Evolutionary conservation across 2,797 vertebrate genomes (phyloP), one percentile per base, ranked within the genome.

Genomic region (Hylomyscus alleni): DNA sequence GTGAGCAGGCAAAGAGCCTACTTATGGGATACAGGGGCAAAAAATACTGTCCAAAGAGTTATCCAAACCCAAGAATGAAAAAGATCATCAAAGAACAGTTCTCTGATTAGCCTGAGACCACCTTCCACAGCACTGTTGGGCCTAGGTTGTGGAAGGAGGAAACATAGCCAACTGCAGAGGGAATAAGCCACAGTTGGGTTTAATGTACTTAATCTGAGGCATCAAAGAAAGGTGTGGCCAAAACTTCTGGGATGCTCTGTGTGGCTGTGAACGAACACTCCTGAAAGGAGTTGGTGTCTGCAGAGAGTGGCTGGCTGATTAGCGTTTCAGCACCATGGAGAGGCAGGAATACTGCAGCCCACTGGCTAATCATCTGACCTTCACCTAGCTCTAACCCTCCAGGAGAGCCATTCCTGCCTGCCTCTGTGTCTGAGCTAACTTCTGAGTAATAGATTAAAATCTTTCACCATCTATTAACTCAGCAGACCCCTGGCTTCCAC

Each of bases 301-400:
- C 75, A 31, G 44, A 34, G 8, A 9, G 31, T 12, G 47, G 15
- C 14, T 31, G 73, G 22, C 44, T 31, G 26, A 24, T 75, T 13
- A 75, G 37, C 44, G 2, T 44, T 24, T 75, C 72, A 75, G 73
- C 73, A 47, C 44, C 17, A 17, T 11, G 44, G 29, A 78, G 47
- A 78, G 76, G 47, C 31, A 10, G 17, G 29, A 52, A 19, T 11
- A 19, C 47, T 19, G 5, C 7, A 10, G 76, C 8, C 13, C 26
- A 50, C 2, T 3, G 26, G 2, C 14, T 65, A 14, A n/a, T 8
- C 3, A 1, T 2, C 26, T 29, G 44, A 50, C 10, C 47, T 34
- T 20, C 9, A 50, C 31, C 50, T 20, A 78, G 77, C 31, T 20
- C 17, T 34, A 52, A 31, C 50, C 29, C 47, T 54, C 26, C 75